Evolutionary conservation across 2,888 invertebrate species (phyloP), one percentile per base, ranked within the genome.

Genomic region (Neoaliturus tenellus): DNA sequence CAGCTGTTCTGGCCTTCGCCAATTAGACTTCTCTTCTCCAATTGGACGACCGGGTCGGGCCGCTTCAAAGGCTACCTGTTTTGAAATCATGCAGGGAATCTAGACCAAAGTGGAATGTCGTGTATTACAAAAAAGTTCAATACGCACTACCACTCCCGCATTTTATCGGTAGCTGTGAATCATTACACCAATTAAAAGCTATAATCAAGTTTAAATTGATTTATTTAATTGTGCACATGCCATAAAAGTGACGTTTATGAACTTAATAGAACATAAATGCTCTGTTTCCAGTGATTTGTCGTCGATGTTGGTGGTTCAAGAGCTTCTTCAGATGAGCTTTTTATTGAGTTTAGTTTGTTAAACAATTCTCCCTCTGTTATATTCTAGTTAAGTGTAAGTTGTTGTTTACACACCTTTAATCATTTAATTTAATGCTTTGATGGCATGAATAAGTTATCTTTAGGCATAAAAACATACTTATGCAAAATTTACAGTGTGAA

Each of bases 181-280:
- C 28, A 44, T 28, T 75, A 28, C 75, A 48, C 28, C 75, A 35
- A 75, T 75, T 75, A 48, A 20, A 28, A 44, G 44, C 31, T 8
- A 75, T 75, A 48, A 75, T 28, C 75, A 44, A 28, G 20, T 25
- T 48, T 8, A 31, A 12, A 44, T n/a, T 28, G 75, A 71, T 71
- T 48, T 48, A 75, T 48, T 71, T 75, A 44, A 28, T 12, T 2
- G 2, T 1, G 14, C 28, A 48, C 28, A 14, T 75, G 28, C n/a
- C 28, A 35, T 75, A 25, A 75, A 48, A 14, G n/a, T 28, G 75
- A 75, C 75, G 28, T 75, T 48, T 48, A 75, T 71, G n/a, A 31
- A 71, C 41, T 41, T 1, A 31, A 23, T 4, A 20, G 8, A 20
- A 71, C 8, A 71, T 41, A 41, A 5, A 44, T 14, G 8, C 44